Evolutionary conservation across 2,113 vertebrate genomes (phyloP).

Genomic region (Vulpes lagopus): DNA sequence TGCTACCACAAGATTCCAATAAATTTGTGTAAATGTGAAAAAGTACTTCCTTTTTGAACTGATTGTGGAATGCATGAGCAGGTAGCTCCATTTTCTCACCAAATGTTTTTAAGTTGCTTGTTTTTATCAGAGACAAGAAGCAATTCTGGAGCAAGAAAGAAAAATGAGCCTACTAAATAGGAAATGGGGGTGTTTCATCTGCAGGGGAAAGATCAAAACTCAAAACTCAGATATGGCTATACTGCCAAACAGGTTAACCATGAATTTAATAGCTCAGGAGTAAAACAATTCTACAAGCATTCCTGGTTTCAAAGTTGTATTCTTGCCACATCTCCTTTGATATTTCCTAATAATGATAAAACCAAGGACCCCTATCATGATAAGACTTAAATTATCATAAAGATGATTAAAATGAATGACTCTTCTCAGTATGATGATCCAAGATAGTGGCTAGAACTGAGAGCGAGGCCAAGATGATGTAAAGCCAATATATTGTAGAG

Average conservation of each 20-base stretch:
- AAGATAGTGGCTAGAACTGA: not conserved
- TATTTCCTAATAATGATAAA: constrained; percentile 43
- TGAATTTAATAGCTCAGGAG: constrained; percentile 27
- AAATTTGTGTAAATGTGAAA: not conserved
- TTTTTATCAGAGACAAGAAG: constrained; percentile 22
- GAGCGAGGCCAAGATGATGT: not conserved
- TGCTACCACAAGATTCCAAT: not conserved
- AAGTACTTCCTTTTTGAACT: constrained; percentile 34
- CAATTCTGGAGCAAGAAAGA: constrained; percentile 37
- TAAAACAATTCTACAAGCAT: not conserved
- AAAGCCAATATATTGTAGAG: not conserved
- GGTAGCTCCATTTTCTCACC: constrained; percentile 24
- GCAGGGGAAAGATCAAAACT: not conserved
- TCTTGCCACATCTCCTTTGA: constrained; percentile 2
- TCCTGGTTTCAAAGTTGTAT: not conserved
- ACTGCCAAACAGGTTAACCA: not conserved
- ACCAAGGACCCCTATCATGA: not conserved
- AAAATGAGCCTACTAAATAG: not conserved
- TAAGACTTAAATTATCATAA: constrained; percentile 22
- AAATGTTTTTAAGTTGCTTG: not conserved
- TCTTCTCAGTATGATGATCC: not conserved
- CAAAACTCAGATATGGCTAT: not conserved
- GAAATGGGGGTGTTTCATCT: not conserved
- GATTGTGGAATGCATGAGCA: not conserved
- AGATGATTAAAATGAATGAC: constrained; percentile 31